Evolutionary conservation across 2,113 vertebrate species (phyloP), one percentile per base, ranked within the genome.

Genomic region (Hemibagrus wyckioides): DNA sequence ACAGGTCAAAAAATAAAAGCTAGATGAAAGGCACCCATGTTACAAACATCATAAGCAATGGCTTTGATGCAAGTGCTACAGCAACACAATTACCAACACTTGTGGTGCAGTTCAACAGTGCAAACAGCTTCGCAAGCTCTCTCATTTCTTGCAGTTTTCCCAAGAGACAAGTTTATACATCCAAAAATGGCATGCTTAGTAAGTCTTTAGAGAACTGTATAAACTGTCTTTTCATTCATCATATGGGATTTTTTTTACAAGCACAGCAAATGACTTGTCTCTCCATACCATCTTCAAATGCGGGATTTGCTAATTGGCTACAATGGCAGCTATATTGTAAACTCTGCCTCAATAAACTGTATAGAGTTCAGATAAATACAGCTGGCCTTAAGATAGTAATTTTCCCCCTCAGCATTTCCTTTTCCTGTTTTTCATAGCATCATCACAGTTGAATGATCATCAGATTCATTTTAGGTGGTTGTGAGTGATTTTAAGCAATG

Each of bases 321-420:
- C 28, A 36, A 85, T 69, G 54, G 14, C 56, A 83, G 65, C 33
- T 59, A 21, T 28, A 44, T n/a, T n/a, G 33, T 84, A 87, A 87
- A 87, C 82, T 30, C 17, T 65, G 82, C 41, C 56, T 67, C 30
- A 41, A 83, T 79, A 90, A 85, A 89, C 88, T 75, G 63, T 85
- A 71, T 87, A 80, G 76, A 36, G 61, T 69, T 85, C 52, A 77
- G 54, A 59, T 90, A 90, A 88, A 90, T 84, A 88, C 86, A 83
- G 56, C 80, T 83, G 79, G 67, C 15, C 69, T 83, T 69, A 33
- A 48, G 50, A 56, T 69, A 52, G 30, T 52, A 41, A 44, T 63
- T 83, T 87, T 76, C 67, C n/a, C 41, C 63, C 41, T 61, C 13
- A 28, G 36, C 30, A 0, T 48, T 82, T 56, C 36, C 65, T 63